Percentiles rank a stretch among this genome's conserved stretches.
phyloP scores from a whole-genome alignment of 2,888 invertebrate genomes.

The Xanthia icteritia region DNA sequence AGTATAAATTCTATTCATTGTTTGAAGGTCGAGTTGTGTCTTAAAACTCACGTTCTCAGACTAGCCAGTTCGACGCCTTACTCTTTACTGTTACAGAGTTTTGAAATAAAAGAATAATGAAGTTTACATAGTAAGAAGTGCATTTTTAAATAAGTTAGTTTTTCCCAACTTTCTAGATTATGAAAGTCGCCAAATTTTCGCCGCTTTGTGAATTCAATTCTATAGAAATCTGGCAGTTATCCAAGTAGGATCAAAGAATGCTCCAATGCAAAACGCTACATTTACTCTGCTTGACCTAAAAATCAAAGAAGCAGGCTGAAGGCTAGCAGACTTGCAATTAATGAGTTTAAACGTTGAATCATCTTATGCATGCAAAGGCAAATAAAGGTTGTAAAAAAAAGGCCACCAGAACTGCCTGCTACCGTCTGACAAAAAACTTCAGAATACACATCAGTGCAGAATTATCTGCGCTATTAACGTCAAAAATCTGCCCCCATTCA shows the following conservation, averaged over 20 bases:
- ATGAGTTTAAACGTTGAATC: not conserved
- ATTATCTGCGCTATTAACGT: slow-evolving; percentile 1
- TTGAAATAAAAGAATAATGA: not conserved
- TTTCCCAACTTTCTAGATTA: not conserved
- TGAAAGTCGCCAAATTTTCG: slow-evolving; percentile 30
- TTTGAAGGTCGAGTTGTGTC: too few relatives aligned
- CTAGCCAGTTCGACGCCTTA: slow-evolving; percentile 1
- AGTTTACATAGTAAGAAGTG: slow-evolving; percentile 6
- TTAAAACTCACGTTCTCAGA: not conserved
- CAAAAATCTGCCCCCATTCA: slow-evolving; percentile 32
- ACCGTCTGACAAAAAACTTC: not conserved
- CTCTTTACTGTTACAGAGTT: not conserved
- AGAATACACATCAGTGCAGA: not conserved
- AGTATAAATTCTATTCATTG: too few relatives aligned
- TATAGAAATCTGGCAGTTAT: slow-evolving; percentile 39
- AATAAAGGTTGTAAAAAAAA: too few relatives aligned
- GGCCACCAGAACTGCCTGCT: not conserved
- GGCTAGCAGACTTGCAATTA: not conserved
- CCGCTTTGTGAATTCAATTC: slow-evolving; percentile 26
- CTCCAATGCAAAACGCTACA: slow-evolving; percentile 28
- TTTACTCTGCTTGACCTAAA: slow-evolving; percentile 19
- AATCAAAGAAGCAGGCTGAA: not conserved
- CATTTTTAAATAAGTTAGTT: slow-evolving; percentile 14
- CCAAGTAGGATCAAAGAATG: slow-evolving; percentile 33
- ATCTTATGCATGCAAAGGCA: not conserved